These are phyloP conservation scores for Venturia canescens DNA, from an alignment of 1,140 invertebrate genomes.

Conservation along the genomic window DNA sequence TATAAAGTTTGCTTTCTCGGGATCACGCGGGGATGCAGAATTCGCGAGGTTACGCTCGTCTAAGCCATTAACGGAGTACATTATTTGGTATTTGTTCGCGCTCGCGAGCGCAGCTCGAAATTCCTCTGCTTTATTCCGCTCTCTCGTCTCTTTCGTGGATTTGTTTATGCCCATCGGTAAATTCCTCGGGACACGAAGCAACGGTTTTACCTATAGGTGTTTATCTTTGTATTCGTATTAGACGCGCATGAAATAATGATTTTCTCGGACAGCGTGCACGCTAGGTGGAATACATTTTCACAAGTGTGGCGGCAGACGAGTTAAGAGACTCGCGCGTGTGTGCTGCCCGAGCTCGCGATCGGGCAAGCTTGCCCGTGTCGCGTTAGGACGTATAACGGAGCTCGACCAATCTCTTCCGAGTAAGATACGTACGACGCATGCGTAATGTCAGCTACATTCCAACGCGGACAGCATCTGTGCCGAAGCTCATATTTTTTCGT, in stretches of 20 bases:
- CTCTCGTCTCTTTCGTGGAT: too few species aligned
- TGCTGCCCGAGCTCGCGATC: not conserved
- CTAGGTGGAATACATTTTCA: slow-evolving; percentile 16
- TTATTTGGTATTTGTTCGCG: not conserved
- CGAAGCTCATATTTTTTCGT: not conserved
- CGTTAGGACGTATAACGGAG: slow-evolving; percentile 68
- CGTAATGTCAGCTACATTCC: slow-evolving; percentile 75
- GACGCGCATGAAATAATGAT: not conserved
- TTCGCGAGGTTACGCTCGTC: not conserved
- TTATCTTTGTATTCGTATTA: too few species aligned
- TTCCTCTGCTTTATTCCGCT: not conserved
- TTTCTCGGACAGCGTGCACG: not conserved
- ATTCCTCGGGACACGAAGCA: too few species aligned
- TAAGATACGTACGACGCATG: slow-evolving; percentile 75
- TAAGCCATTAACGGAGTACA: not conserved
- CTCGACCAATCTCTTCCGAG: slow-evolving; percentile 70
- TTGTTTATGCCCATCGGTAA: too few species aligned
- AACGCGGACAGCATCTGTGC: slow-evolving; percentile 64
- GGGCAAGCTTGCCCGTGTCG: slow-evolving; percentile 58
- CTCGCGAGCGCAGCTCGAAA: not conserved
- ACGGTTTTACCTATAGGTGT: too few species aligned
- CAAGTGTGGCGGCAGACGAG: slow-evolving; percentile 14
- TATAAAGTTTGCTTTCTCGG: not conserved
- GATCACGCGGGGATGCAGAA: not conserved
- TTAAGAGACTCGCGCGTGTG: not conserved